phyloP scores from a whole-genome alignment of 2,888 invertebrate genomes.

The Tetragonisca angustula region DNA sequence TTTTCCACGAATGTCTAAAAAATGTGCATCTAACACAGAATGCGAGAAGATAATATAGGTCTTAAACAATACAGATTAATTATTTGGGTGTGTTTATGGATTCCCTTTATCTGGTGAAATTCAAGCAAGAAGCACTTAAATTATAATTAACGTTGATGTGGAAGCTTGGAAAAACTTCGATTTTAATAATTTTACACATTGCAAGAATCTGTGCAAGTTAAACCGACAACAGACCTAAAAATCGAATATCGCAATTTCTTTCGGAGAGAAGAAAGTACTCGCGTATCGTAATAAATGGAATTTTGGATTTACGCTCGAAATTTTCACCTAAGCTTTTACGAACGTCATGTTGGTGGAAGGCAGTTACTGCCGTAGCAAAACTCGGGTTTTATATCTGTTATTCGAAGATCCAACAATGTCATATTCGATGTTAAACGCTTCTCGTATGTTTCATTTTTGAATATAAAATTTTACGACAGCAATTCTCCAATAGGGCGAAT shows the following conservation, averaged over 20 bases:
- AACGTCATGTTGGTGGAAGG: background rate
- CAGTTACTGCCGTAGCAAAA: background rate
- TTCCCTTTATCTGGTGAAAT: no score
- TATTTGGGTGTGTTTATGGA: background rate
- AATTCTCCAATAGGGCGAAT: background rate
- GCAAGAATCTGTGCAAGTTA: background rate
- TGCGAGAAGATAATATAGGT: background rate
- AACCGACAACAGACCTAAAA: no score
- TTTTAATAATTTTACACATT: background rate
- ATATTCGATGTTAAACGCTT: background rate
- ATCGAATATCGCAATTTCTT: background rate
- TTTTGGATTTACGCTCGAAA: background rate
- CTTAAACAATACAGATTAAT: background rate
- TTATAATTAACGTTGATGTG: background rate
- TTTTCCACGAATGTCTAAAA: background rate
- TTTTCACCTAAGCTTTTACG: background rate
- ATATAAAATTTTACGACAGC: conserved; percentile 1
- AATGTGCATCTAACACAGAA: no score
- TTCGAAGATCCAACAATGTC: background rate
- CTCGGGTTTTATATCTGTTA: background rate
- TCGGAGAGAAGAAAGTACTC: background rate
- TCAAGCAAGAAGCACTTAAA: background rate
- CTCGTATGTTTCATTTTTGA: background rate
- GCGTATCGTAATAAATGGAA: background rate
- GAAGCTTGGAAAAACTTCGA: background rate